Percentiles rank a stretch among this genome's conserved stretches.
phyloP scores from a whole-genome alignment of 2,888 invertebrate species.

The Nyleta sp. region DNA sequence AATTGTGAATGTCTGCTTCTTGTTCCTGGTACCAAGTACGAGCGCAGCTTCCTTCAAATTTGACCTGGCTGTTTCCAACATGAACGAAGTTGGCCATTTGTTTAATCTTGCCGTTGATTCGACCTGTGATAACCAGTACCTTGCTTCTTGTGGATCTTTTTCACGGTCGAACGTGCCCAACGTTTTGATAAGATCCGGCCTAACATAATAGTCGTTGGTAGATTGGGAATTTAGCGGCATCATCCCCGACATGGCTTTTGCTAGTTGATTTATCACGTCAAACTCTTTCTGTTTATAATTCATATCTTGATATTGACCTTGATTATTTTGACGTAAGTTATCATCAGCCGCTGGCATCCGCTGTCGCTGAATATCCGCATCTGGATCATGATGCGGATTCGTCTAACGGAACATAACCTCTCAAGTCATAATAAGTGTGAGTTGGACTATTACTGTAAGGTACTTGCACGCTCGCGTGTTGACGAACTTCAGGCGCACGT shows the following conservation, averaged over 20 bases:
- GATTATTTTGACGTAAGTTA: neutral
- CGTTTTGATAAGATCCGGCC: constrained; percentile 50
- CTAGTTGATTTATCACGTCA: neutral
- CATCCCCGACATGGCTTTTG: neutral
- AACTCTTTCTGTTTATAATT: neutral
- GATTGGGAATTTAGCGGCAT: neutral
- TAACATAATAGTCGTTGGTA: constrained; percentile 20
- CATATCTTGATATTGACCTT: neutral
- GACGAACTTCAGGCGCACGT: too few species aligned
- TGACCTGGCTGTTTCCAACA: constrained; percentile 47
- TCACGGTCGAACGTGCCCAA: constrained; percentile 41
- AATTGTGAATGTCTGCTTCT: neutral
- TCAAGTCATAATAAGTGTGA: too few species aligned
- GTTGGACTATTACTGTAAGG: too few species aligned
- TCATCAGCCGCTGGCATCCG: neutral
- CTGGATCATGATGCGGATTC: too few species aligned
- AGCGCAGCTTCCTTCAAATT: constrained; percentile 50
- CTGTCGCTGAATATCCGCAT: too few species aligned
- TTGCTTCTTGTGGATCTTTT: constrained; percentile 48
- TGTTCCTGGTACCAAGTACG: constrained; percentile 38
- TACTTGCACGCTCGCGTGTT: too few species aligned
- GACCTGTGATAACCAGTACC: constrained; percentile 54
- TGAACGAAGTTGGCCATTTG: constrained; percentile 52
- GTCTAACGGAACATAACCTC: too few species aligned
- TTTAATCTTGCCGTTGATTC: constrained; percentile 50